A percentile compares a stretch with the other conserved stretches of the same genome.
These are phyloP conservation scores for Microplitis deprimator DNA, from an alignment of 2,888 invertebrate genomes.

Conservation along the genomic window DNA sequence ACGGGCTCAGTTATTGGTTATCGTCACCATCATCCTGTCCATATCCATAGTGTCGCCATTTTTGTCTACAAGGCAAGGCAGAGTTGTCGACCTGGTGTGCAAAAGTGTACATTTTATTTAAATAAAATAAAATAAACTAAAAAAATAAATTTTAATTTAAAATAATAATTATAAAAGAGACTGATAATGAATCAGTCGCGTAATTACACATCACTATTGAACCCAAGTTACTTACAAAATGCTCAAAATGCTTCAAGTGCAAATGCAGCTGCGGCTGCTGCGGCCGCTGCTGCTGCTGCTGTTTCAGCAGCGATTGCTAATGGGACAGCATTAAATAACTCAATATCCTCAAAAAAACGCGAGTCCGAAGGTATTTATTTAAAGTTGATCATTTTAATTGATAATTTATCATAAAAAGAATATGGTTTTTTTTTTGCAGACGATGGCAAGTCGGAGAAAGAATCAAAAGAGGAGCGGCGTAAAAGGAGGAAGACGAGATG, in stretches of 20 bases:
- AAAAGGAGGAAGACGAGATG: constrained; percentile 88
- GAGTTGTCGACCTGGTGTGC: neutral
- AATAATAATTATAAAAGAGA: neutral
- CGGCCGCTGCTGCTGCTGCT: constrained; percentile 75
- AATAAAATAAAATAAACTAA: neutral
- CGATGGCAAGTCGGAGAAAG: constrained; percentile 57
- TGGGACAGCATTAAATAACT: constrained; percentile 69
- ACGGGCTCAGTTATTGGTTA: neutral
- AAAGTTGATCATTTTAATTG: neutral
- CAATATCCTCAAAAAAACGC: constrained; percentile 60
- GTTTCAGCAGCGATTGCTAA: constrained; percentile 74
- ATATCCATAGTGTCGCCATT: neutral
- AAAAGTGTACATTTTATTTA: neutral
- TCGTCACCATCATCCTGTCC: neutral
- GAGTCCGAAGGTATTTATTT: constrained; percentile 63
- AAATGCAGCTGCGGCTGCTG: constrained; percentile 72
- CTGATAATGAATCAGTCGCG: constrained; percentile 66
- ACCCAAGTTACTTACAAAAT: constrained; percentile 68
- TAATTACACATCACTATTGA: constrained; percentile 68
- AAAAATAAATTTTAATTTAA: neutral
- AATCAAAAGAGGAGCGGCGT: constrained; percentile 75
- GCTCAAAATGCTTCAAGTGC: constrained; percentile 68
- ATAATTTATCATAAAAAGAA: neutral
- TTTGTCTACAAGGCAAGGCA: neutral
- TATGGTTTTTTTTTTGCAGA: constrained; percentile 41